Conservation (phyloP, 2,797 vertebrate genomes). For the Anguilla marmorata region DNA sequence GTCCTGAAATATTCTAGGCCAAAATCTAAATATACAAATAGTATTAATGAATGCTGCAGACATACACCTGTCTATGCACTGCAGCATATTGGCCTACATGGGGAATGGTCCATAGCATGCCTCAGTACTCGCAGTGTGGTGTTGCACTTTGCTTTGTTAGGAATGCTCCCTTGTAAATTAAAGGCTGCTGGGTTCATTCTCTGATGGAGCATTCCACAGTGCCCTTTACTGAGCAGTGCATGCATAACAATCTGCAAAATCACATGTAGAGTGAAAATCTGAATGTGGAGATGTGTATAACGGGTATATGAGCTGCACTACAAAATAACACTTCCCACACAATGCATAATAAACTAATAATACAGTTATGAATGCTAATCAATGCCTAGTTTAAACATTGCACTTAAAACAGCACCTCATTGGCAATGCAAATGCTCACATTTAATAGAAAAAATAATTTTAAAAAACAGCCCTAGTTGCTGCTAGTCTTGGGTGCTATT, state of each 20-base stretch:
- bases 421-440: too few species aligned
- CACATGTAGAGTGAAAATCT: too few species aligned
- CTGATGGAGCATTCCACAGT: neutral
- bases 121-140: neutral
- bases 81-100: neutral
- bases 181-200: neutral
- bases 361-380: too few species aligned
- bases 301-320: too few species aligned
- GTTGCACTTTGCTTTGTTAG: neutral
- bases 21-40: neutral
- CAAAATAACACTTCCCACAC: too few species aligned
- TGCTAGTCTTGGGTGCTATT: neutral
- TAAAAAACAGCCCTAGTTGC: too few species aligned
- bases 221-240: neutral
- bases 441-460: too few species aligned
- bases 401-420: too few species aligned
- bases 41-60: neutral
- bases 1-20: neutral
- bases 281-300: too few species aligned
- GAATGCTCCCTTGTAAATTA: neutral
- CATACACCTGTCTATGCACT: neutral
- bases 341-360: too few species aligned
- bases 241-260: too few species aligned
- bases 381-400: too few species aligned
- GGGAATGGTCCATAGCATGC: neutral